These are phyloP conservation scores for Lasius fuliginosus DNA, from an alignment of 2,888 invertebrate species.

Conservation along the genomic window DNA sequence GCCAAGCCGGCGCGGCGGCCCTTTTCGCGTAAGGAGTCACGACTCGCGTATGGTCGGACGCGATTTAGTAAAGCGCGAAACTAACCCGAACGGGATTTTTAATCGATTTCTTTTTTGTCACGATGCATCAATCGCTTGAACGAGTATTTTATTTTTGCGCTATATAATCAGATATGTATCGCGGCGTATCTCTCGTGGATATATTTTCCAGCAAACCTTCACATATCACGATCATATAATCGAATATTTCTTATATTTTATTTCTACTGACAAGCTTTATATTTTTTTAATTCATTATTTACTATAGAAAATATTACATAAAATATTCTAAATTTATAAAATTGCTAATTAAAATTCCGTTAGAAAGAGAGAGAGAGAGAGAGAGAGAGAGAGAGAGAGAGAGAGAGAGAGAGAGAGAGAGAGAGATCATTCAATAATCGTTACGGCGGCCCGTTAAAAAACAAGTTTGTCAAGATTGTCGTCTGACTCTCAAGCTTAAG, in stretches of 20 bases:
- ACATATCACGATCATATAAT: background rate
- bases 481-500: background rate
- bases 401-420: background rate
- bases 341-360: slow-evolving; percentile 19
- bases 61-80: background rate
- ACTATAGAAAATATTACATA: background rate
- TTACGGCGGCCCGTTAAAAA: background rate
- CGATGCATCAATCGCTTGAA: background rate
- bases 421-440: background rate
- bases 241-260: background rate
- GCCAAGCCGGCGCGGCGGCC: slow-evolving; percentile 1
- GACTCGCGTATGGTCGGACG: slow-evolving; percentile 63
- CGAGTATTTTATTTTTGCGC: background rate
- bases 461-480: background rate
- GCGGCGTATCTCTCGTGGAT: background rate
- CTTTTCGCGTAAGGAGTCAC: slow-evolving; percentile 63
- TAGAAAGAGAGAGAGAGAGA: background rate
- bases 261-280: background rate
- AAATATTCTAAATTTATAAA: background rate
- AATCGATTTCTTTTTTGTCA: background rate
- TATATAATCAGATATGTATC: background rate
- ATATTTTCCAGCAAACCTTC: background rate
- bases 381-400: no score
- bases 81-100: background rate
- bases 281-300: background rate